Evolutionary conservation across 2,113 vertebrate genomes (phyloP).

Genomic region (Lepidothrix coronata): DNA sequence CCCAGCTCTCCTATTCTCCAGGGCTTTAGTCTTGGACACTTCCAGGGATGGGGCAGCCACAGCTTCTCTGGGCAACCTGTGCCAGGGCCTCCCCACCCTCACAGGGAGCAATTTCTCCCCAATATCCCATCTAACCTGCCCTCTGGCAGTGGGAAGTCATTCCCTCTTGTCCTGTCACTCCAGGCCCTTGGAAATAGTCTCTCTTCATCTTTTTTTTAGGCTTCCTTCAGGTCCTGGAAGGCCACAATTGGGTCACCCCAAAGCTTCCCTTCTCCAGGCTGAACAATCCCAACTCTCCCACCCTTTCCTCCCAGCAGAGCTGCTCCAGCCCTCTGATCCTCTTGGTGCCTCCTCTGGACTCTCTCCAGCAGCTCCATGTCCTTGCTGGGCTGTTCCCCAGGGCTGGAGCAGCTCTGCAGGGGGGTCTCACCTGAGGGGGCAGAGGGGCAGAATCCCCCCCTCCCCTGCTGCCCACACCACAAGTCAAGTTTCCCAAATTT

Average conservation of each 20-base stretch:
- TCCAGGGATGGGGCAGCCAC: background rate
- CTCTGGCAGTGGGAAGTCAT: background rate
- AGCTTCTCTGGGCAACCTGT: background rate
- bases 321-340: background rate
- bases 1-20: background rate
- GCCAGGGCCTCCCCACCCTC: background rate
- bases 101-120: accelerated
- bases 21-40: background rate
- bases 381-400: background rate
- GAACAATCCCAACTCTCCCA: background rate
- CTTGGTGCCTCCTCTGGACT: background rate
- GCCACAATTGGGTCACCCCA: accelerated
- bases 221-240: accelerated
- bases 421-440: background rate
- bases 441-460: background rate
- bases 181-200: background rate
- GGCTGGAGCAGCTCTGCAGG: background rate
- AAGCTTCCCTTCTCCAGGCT: background rate
- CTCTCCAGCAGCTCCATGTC: background rate
- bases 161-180: background rate
- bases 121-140: accelerated
- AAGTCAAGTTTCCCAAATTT: background rate
- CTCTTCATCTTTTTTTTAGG: accelerated
- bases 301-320: background rate
- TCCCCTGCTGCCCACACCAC: background rate